phyloP scores from a whole-genome alignment of 2,113 vertebrate genomes.

The Chloebia gouldiae region DNA sequence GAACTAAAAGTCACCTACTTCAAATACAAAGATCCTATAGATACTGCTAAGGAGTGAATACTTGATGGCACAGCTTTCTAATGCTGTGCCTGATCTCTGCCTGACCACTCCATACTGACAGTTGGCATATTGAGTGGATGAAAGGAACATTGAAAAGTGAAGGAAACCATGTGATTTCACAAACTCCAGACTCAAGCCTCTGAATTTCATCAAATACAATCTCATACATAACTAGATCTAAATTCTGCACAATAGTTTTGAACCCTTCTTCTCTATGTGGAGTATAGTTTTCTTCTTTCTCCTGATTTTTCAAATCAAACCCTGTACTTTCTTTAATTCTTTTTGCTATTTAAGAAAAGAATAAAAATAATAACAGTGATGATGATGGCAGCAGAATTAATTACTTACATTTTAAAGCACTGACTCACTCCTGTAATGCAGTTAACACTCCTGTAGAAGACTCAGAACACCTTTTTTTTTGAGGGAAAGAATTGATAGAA shows the following conservation, averaged over 20 bases:
- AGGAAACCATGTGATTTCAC: neutral
- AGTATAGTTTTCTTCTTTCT: neutral
- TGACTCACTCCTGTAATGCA: neutral
- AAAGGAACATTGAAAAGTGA: neutral
- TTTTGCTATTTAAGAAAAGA: neutral
- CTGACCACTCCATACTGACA: neutral
- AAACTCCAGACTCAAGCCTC: neutral
- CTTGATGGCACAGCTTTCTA: neutral
- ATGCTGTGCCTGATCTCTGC: neutral
- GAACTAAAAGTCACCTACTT: neutral
- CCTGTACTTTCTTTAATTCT: neutral
- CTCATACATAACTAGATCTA: neutral
- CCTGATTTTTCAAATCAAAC: neutral
- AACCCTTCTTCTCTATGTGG: neutral
- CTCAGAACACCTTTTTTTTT: neutral
- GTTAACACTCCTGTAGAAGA: neutral
- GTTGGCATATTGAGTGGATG: neutral
- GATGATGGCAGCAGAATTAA: neutral
- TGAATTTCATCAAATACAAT: neutral
- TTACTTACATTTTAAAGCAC: neutral
- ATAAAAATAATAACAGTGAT: neutral
- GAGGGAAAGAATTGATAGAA: neutral
- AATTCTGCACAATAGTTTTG: neutral
- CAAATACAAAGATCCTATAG: neutral
- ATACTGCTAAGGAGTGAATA: neutral